Percentiles rank a stretch among this genome's conserved stretches.
These are phyloP conservation scores for Lepidochitona cinerea DNA, from an alignment of 2,888 invertebrate genomes.

Conservation along the genomic window DNA sequence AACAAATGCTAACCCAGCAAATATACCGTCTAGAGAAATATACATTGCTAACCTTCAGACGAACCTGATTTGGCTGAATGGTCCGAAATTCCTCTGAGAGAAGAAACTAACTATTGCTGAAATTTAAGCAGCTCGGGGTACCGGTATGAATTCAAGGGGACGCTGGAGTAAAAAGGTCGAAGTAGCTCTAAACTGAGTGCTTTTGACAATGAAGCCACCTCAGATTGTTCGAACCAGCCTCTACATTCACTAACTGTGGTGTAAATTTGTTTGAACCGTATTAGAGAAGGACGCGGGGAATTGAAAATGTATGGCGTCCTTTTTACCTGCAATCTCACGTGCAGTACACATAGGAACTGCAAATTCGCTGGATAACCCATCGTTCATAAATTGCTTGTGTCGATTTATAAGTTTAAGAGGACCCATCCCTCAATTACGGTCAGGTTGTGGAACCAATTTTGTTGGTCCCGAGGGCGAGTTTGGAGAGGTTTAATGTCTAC, in stretches of 20 bases:
- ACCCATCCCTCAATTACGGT: constrained; percentile 26
- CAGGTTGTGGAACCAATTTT: constrained; percentile 35
- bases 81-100: constrained; percentile 25
- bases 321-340: constrained; percentile 56
- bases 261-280: constrained; percentile 63
- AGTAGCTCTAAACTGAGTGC: no score
- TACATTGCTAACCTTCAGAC: constrained; percentile 3
- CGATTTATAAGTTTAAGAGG: constrained; percentile 35
- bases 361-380: constrained; percentile 31
- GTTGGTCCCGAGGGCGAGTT: no score
- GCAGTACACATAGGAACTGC: constrained; percentile 54
- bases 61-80: constrained; percentile 15
- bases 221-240: constrained; percentile 22
- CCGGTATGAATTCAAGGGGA: constrained; percentile 3
- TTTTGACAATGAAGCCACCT: no score
- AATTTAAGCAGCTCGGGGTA: not conserved
- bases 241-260: constrained; percentile 58
- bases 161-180: constrained; percentile 18
- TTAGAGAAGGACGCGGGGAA: constrained; percentile 44
- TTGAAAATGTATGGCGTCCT: constrained; percentile 58
- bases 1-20: constrained; percentile 25
- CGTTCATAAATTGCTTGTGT: constrained; percentile 36
- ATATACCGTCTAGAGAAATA: constrained; percentile 24
- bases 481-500: no score
- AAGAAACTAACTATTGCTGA: not conserved